Base-by-base conservation (phyloP, 2,888 invertebrate genomes). In the Agriopis leucophaearia region DNA sequence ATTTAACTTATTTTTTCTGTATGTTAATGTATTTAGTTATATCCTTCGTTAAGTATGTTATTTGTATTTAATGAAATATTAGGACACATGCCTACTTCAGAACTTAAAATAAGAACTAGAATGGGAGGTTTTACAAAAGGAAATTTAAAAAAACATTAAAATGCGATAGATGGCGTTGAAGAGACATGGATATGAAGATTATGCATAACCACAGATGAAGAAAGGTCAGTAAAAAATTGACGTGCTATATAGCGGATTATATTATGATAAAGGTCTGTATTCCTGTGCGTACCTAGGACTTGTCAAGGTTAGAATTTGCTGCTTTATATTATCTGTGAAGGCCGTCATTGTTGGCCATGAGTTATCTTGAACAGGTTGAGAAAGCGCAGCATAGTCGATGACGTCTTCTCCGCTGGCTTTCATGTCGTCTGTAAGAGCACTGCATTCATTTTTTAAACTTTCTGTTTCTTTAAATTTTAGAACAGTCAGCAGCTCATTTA, bases 401-500 rank as follows among this genome's bases (percentile, higher is more conserved):
- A 89, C 84, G 72, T 91, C 92, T 52, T 95, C 55, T 36, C 51
- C 94, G 9, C 90, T 91, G 12, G 90, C 87, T 9, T 87, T 90
- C 77, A 95, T 89, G 52, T 95, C 91, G 0, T 94, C 83, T 13
- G 95, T 83, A 15, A 97, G 81, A 15, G 84, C 73, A 7, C 88
- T 74, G 67, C 94, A 90, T 77, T 89, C 85, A 13, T 74, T 71
- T 52, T 79, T 78, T 67, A 85, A 77, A 0, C 83, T 81, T 40
- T 86, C 84, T 74, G 91, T 88, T 45, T 81, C 84, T 72, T 92
- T 90, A 0, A 94, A 88, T 16, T 94, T 91, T 38, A 96, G 79
- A 52, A 91, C 91, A 9, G 94, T 92, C 0, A 96, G 86, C n/a
- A 95, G 87, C 57, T 94, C 88, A 16, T 94, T 87, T 1, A 96